Percentiles rank a stretch among this genome's conserved stretches.
Evolutionary conservation across 2,113 vertebrate species (phyloP).

Genomic region (Pterocles burchelli): DNA sequence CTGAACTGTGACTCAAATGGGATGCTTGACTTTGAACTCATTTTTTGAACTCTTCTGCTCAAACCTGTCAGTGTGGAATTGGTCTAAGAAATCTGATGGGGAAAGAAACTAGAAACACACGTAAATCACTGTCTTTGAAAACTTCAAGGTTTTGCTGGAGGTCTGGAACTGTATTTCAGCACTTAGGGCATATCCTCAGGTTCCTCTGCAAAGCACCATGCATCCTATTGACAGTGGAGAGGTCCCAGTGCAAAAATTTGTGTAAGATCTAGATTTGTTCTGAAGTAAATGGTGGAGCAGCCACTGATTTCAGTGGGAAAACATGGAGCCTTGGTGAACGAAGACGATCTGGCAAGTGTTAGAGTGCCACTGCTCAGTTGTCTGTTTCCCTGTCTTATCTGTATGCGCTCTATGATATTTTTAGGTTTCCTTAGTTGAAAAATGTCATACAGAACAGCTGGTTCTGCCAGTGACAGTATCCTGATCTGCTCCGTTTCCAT

Average conservation of each 20-base stretch:
- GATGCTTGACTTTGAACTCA: background rate
- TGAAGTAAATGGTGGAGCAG: background rate
- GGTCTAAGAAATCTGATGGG: background rate
- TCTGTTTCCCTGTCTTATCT: background rate
- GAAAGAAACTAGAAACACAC: background rate
- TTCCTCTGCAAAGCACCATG: background rate
- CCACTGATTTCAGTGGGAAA: background rate
- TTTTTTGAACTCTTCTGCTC: background rate
- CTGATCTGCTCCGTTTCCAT: background rate
- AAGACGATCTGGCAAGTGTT: background rate
- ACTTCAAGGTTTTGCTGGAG: background rate
- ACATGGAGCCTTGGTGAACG: background rate
- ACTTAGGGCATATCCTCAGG: background rate
- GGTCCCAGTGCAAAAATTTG: background rate
- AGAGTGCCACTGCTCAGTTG: background rate
- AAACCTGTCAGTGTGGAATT: background rate
- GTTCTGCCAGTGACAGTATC: background rate
- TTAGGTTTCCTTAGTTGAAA: slow-evolving; percentile 1
- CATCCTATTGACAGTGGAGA: background rate
- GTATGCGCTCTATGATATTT: background rate
- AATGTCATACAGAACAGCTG: background rate
- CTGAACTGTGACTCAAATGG: background rate
- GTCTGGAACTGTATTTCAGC: background rate
- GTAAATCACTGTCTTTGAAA: background rate
- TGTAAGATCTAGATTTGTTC: background rate